Evolutionary conservation across 2,113 vertebrate genomes (phyloP), one percentile per base, ranked within the genome.

Genomic region (Gavialis gangeticus): DNA sequence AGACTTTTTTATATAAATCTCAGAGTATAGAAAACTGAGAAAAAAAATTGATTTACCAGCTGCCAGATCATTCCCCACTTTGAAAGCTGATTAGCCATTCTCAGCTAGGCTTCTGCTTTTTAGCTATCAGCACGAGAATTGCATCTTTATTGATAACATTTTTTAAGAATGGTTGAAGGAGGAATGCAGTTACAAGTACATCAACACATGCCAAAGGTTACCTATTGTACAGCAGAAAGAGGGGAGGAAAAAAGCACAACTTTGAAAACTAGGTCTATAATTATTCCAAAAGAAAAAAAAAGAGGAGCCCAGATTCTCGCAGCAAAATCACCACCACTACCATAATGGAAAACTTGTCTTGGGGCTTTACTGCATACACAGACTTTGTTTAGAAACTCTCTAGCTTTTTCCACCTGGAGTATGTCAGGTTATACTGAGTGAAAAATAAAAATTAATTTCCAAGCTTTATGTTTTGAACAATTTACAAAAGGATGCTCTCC

Each of bases 371-470:
- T 91, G 34, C 9, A 5, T 54, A 27, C 78, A 92, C 30, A 60
- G 76, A 84, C 37, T 3, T 3, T 73, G 12, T 10, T 83, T 85
- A 82, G 62, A 79, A 12, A 34, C 22, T 89, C 14, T 83, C 6
- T 57, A 92, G n/a, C 46, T 85, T 73, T 79, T 93, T 90, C 92
- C 67, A 91, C 76, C 76, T 93, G 77, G 94, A 93, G 19, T 85
- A 21, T 84, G 67, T 91, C 83, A 58, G 24, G 62, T 80, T 85
- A 91, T 87, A 85, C 63, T 66, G 84, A 89, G 81, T 16, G 69
- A 78, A 92, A 94, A 93, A 88, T 85, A 91, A 54, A 88, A 91
- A 91, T 93, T 90, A 73, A 94, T 94, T 94, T 93, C 88, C 89
- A 93, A 67, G 64, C 64, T 75, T 93, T 30, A 10, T 84, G 86